These are phyloP conservation scores for Alosa sapidissima DNA, from an alignment of 2,797 vertebrate genomes.

Conservation along the genomic window DNA sequence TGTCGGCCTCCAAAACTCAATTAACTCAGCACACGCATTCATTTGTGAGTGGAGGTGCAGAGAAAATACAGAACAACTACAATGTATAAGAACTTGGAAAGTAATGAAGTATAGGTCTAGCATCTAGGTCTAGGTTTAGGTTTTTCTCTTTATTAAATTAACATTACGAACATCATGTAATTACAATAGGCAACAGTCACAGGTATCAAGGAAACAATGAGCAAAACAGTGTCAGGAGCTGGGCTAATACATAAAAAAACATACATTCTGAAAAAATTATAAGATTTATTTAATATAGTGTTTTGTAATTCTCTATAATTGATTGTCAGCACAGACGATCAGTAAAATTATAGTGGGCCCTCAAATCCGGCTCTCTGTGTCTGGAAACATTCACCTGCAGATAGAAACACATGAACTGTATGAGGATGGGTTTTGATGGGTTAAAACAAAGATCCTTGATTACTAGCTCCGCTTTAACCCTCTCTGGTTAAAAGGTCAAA, in stretches of 20 bases:
- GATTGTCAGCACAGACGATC: neutral
- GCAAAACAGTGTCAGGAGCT: neutral
- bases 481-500: neutral
- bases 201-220: neutral
- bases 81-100: too few relatives aligned
- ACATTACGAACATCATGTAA: neutral
- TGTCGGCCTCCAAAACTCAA: neutral
- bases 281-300: neutral
- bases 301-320: neutral
- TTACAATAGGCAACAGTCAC: neutral
- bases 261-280: neutral
- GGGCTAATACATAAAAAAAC: neutral
- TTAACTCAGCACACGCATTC: neutral
- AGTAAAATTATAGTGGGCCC: neutral
- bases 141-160: neutral
- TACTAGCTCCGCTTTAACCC: too few relatives aligned
- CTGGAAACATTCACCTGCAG: conserved; percentile 3
- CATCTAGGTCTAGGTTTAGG: too few relatives aligned
- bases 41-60: neutral
- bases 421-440: neutral
- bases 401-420: neutral
- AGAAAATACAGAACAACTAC: too few relatives aligned
- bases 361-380: neutral
- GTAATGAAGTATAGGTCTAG: too few relatives aligned
- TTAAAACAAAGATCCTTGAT: neutral